Evolutionary conservation across 2,113 vertebrate species (phyloP).

Genomic region (Ailuropoda melanoleuca): DNA sequence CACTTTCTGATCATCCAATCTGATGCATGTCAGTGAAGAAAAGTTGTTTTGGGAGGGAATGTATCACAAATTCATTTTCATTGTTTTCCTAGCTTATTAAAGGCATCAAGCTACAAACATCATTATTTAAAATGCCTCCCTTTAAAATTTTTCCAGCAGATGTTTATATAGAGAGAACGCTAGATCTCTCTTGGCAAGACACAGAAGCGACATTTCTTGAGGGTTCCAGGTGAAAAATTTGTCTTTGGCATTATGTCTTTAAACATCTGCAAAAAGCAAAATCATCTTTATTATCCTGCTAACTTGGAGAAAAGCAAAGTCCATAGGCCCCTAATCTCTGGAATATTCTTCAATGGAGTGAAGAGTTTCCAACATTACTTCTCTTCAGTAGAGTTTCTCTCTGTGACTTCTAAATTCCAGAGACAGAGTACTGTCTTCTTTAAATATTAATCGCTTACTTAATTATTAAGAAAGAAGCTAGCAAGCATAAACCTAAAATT

Average conservation of each 20-base stretch:
- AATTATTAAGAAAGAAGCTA: not conserved
- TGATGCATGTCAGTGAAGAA: conserved; percentile 44
- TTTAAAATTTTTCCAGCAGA: conserved; percentile 82
- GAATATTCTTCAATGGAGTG: conserved; percentile 80
- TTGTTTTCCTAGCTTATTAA: conserved; percentile 74
- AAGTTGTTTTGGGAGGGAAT: conserved; percentile 75
- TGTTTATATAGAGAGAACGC: conserved; percentile 80
- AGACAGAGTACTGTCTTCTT: conserved; percentile 57
- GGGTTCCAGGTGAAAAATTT: conserved; percentile 84
- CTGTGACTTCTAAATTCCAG: conserved; percentile 77
- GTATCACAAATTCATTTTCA: conserved; percentile 73
- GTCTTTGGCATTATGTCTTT: conserved; percentile 85
- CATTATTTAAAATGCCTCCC: conserved; percentile 82
- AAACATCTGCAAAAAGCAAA: conserved; percentile 86
- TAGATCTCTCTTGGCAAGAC: conserved; percentile 82
- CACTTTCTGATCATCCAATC: conserved; percentile 49
- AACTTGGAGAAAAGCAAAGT: conserved; percentile 76
- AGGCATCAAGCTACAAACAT: conserved; percentile 61
- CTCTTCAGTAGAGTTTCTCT: conserved; percentile 79
- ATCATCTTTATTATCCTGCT: conserved; percentile 83
- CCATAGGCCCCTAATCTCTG: conserved; percentile 70
- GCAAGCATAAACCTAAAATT: not conserved
- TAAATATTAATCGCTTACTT: not conserved
- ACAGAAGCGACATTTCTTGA: conserved; percentile 87
- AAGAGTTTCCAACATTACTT: conserved; percentile 76